Evolutionary conservation across 2,797 vertebrate species (phyloP).

Genomic region (Acanthornis magna): DNA sequence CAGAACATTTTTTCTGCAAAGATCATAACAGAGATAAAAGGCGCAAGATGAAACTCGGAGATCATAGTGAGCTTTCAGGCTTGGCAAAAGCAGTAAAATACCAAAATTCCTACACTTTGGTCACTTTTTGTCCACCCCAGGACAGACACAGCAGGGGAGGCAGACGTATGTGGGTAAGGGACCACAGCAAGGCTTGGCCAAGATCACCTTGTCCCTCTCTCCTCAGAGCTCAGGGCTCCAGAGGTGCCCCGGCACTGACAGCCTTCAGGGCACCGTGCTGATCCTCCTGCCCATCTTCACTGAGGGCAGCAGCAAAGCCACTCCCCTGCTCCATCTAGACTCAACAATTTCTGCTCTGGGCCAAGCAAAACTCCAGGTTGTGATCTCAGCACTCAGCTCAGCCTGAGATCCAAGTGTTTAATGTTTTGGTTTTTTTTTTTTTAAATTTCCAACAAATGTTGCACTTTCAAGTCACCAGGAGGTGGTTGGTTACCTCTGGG

Average conservation of each 20-base stretch:
- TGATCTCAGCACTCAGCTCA: background rate
- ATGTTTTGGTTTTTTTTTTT: background rate
- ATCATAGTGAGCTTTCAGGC: background rate
- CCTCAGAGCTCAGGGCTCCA: background rate
- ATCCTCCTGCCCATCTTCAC: background rate
- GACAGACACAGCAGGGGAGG: background rate
- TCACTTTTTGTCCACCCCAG: background rate
- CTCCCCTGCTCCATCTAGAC: background rate
- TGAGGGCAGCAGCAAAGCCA: background rate
- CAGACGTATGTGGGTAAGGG: background rate
- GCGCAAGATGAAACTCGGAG: background rate
- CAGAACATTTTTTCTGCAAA: background rate
- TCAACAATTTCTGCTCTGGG: background rate
- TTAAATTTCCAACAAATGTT: fast-evolving
- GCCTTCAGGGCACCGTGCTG: background rate
- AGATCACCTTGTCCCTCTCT: background rate
- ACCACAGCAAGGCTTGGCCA: background rate
- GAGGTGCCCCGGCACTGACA: background rate
- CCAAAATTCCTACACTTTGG: background rate
- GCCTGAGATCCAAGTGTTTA: background rate
- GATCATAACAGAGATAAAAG: background rate
- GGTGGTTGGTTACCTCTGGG: background rate
- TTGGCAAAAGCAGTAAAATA: background rate
- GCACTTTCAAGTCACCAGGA: background rate
- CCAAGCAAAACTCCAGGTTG: background rate